Evolutionary conservation across 2,113 vertebrate genomes (phyloP).

Genomic region (Cyanoramphus novaezelandiae): DNA sequence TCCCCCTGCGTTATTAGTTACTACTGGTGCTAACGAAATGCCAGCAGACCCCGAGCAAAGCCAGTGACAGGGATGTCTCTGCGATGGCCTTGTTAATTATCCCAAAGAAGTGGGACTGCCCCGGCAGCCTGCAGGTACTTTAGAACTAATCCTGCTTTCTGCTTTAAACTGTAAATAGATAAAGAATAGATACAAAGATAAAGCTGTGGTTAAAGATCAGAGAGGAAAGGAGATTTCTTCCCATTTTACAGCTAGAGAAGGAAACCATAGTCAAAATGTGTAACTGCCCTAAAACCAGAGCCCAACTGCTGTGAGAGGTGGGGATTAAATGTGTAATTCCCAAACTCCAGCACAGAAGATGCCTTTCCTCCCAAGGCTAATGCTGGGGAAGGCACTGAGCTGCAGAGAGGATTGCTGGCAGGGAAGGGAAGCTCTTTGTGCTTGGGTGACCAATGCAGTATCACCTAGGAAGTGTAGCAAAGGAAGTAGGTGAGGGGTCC

Average conservation of each 20-base stretch:
- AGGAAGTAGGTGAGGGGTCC: not conserved
- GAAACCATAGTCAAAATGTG: not conserved
- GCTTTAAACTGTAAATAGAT: not conserved
- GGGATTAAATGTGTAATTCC: not conserved
- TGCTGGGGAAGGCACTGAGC: not conserved
- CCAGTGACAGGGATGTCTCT: accelerated
- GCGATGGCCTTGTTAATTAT: not conserved
- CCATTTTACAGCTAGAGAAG: not conserved
- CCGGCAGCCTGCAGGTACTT: not conserved
- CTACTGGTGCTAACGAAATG: not conserved
- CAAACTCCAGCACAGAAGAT: not conserved
- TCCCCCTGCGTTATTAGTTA: not conserved
- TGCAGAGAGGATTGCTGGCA: not conserved
- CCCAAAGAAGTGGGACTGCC: not conserved
- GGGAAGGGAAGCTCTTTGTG: not conserved
- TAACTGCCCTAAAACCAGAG: not conserved
- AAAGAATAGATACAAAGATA: not conserved
- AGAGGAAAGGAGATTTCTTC: not conserved
- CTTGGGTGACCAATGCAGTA: accelerated
- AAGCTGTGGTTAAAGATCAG: not conserved
- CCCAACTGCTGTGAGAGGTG: not conserved
- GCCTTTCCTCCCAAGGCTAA: not conserved
- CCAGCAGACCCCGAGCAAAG: not conserved
- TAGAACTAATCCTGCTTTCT: not conserved
- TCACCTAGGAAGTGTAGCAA: not conserved